Evolutionary conservation across 2,113 vertebrate genomes (phyloP).

Genomic region (Empidonax traillii): DNA sequence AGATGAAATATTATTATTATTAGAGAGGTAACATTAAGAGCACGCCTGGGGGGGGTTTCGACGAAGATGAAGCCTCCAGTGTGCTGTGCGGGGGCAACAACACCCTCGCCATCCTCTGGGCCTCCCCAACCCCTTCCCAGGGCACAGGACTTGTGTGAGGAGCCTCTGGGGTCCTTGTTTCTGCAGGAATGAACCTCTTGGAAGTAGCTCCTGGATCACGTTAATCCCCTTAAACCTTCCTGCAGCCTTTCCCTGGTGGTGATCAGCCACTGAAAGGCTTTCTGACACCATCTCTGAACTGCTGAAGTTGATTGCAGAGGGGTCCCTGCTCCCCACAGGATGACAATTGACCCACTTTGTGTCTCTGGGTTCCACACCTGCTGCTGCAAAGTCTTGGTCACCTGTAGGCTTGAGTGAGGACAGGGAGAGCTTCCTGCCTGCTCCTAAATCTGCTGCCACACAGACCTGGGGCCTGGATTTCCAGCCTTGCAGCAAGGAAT

Average conservation of each 20-base stretch:
- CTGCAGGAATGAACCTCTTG: neutral
- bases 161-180: neutral
- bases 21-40: neutral
- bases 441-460: neutral
- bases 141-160: fast-evolving
- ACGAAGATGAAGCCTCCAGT: neutral
- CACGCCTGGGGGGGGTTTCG: neutral
- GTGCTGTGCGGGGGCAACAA: neutral
- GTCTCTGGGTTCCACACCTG: neutral
- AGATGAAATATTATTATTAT: constrained; percentile 36
- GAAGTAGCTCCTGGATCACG: neutral
- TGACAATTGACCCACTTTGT: fast-evolving
- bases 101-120: neutral
- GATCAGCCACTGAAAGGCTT: neutral
- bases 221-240: neutral
- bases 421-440: neutral
- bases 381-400: neutral
- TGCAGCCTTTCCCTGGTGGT: neutral
- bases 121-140: neutral
- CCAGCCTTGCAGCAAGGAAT: neutral
- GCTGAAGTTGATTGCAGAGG: neutral
- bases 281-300: neutral
- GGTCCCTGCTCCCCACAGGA: neutral
- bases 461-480: neutral
- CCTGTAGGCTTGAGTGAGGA: neutral